phyloP scores from a whole-genome alignment of 2,113 vertebrate species.

The Euleptes europaea region DNA sequence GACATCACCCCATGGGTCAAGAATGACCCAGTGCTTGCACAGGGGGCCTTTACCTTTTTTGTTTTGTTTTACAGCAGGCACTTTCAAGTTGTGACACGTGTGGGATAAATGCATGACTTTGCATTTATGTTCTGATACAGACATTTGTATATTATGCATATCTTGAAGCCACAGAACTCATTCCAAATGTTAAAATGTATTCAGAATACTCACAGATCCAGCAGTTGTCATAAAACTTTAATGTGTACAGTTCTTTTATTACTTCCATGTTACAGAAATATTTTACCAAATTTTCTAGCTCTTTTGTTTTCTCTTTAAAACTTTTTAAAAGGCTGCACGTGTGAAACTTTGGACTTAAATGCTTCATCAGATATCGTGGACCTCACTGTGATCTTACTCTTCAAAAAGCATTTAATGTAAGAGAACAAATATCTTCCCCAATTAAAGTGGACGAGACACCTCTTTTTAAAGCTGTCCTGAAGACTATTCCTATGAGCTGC shows the following conservation, averaged over 20 bases:
- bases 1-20: no score
- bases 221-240: conserved; percentile 31
- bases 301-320: conserved; percentile 16
- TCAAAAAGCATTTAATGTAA: not conserved
- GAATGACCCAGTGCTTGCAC: no score
- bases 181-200: conserved; percentile 22
- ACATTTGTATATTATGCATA: conserved; percentile 47
- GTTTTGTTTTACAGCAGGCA: conserved; percentile 56
- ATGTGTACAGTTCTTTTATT: conserved; percentile 43
- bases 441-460: not conserved
- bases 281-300: conserved; percentile 51
- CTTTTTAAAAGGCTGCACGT: conserved; percentile 9
- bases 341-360: conserved; percentile 7
- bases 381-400: not conserved
- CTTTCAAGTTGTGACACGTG: conserved; percentile 52
- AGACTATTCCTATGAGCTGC: not conserved
- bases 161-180: conserved; percentile 58
- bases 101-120: conserved; percentile 64
- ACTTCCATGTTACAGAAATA: conserved; percentile 30
- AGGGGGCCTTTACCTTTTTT: no score
- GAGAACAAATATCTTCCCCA: not conserved
- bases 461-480: not conserved
- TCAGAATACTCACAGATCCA: conserved; percentile 55
- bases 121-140: conserved; percentile 61
- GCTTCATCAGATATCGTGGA: not conserved